phyloP scores from a whole-genome alignment of 2,113 vertebrate genomes.

The Procavia capensis region DNA sequence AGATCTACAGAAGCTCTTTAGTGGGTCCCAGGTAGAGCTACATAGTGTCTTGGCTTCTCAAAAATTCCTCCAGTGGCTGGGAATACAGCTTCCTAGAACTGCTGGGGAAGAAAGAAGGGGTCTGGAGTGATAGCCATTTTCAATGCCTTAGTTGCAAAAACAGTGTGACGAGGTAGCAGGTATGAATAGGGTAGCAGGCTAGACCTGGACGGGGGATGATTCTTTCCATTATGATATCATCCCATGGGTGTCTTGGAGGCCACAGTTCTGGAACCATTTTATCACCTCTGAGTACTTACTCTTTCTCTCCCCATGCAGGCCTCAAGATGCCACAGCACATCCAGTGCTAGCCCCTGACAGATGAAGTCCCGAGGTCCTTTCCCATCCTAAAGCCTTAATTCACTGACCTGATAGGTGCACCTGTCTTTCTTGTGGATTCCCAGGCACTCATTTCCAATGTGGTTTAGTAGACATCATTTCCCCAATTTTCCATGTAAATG shows the following conservation, averaged over 20 bases:
- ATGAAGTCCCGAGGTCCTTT: accelerated
- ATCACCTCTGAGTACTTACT: not conserved
- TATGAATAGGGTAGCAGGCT: not conserved
- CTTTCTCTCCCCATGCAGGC: not conserved
- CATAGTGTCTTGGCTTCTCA: too few species aligned
- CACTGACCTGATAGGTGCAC: accelerated
- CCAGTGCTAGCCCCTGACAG: not conserved
- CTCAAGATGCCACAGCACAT: not conserved
- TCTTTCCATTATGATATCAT: accelerated
- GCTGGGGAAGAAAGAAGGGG: too few species aligned
- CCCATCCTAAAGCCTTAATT: accelerated
- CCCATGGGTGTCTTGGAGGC: not conserved
- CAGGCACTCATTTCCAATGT: too few species aligned
- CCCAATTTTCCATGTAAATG: not conserved
- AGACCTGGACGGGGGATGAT: not conserved
- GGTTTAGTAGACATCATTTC: not conserved
- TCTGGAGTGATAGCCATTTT: too few species aligned
- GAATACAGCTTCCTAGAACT: too few species aligned
- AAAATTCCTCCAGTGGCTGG: too few species aligned
- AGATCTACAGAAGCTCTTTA: too few species aligned
- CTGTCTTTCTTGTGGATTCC: not conserved
- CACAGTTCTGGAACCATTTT: accelerated
- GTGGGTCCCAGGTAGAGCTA: too few species aligned
- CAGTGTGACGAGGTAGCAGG: not conserved
- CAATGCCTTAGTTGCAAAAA: too few species aligned